Evolutionary conservation across 2,797 vertebrate genomes (phyloP).

Genomic region (Myotis findleyi): DNA sequence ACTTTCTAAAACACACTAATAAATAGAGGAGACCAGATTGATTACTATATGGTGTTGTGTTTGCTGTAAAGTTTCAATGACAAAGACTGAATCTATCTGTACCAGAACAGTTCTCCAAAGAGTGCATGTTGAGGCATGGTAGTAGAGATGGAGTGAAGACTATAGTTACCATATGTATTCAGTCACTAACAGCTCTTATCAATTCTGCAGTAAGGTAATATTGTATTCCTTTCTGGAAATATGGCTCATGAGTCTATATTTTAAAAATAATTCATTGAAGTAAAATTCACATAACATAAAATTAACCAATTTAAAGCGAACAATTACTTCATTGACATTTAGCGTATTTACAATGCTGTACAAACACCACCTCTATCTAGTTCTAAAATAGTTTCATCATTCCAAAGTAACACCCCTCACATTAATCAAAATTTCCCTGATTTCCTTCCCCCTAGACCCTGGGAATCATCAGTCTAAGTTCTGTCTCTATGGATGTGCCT

Average conservation of each 20-base stretch:
- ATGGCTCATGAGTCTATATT: neutral
- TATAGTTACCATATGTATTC: neutral
- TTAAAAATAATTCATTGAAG: neutral
- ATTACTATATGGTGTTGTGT: neutral
- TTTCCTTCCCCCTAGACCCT: neutral
- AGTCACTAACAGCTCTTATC: neutral
- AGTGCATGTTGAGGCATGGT: neutral
- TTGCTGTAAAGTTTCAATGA: neutral
- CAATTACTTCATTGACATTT: neutral
- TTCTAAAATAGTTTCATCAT: neutral
- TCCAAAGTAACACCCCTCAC: neutral
- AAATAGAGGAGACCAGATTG: too few species aligned
- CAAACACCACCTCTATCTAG: neutral
- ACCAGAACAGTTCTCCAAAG: neutral
- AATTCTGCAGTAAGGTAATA: neutral
- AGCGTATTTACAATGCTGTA: neutral
- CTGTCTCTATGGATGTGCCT: neutral
- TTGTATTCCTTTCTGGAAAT: neutral
- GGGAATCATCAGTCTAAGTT: neutral
- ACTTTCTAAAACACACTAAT: neutral
- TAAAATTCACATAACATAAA: neutral
- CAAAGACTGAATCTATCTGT: neutral
- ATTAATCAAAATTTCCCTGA: neutral
- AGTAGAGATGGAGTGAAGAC: neutral
- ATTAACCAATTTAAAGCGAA: slow-evolving; percentile 11